Percentiles rank a stretch among this genome's conserved stretches.
These are phyloP conservation scores for Phyllopteryx taeniolatus DNA, from an alignment of 2,113 vertebrate genomes.

Conservation along the genomic window DNA sequence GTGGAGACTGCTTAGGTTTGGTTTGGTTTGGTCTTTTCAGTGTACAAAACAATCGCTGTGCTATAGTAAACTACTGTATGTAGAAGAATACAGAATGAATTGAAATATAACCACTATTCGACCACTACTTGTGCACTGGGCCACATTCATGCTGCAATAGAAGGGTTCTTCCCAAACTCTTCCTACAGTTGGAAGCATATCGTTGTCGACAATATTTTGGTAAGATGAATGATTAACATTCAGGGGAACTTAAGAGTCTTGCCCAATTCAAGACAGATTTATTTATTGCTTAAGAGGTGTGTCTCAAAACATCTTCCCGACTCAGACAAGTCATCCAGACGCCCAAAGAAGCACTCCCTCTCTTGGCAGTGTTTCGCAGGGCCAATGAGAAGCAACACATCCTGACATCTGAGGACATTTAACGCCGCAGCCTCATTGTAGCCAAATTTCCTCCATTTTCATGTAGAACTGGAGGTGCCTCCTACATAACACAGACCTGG, in stretches of 20 bases:
- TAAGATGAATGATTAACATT: neutral
- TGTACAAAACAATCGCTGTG: no score
- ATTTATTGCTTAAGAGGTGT: neutral
- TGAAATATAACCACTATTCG: neutral
- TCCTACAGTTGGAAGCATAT: neutral
- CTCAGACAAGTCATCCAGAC: neutral
- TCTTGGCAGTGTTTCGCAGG: conserved; percentile 62
- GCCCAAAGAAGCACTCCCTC: conserved; percentile 51
- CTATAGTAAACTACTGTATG: neutral
- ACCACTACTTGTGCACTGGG: neutral
- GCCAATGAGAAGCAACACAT: conserved; percentile 34
- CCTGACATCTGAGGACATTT: conserved; percentile 61
- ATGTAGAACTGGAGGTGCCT: conserved; percentile 38
- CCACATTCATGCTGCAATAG: neutral
- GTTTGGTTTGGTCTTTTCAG: no score
- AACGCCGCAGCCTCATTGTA: conserved; percentile 44
- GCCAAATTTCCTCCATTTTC: conserved; percentile 41
- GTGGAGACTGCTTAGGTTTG: no score
- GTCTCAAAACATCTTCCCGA: neutral
- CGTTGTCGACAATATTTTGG: neutral
- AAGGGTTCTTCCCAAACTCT: neutral
- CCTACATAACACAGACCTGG: conserved; percentile 50
- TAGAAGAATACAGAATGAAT: neutral
- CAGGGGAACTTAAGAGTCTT: neutral
- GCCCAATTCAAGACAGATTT: conserved; percentile 1